Evolutionary conservation across 2,888 invertebrate species (phyloP), one percentile per base, ranked within the genome.

Genomic region (Philopedon plagiatum): DNA sequence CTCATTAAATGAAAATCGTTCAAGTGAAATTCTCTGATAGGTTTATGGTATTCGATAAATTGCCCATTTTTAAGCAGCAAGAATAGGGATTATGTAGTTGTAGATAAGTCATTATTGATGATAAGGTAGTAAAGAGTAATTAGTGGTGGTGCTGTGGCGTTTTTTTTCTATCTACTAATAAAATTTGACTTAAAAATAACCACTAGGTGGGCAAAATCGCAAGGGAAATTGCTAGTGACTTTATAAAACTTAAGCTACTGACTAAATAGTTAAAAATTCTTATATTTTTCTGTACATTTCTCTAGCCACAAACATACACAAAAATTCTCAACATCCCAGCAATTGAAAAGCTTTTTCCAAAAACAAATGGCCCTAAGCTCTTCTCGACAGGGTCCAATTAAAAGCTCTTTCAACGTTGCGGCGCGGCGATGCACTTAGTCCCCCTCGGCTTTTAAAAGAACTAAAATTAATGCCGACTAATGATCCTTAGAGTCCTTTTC

Each of bases 321-420:
- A 54, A 54, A 54, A 54, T 29, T 26, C 9, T 8, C 13, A 54
- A 29, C 15, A 68, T 61, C 54, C 61, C 41, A 41, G 68, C 68
- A 68, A 68, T 68, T 68, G 61, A 68, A 68, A 68, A 54, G 61
- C 61, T 68, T 68, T 68, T 65, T 60, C 29, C 51, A 61, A 68
- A 68, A 68, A 68, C 68, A 68, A 68, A 68, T 68, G 68, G 61
- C 68, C 60, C 37, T 37, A 49, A 41, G 60, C 67, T 68, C 61
- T 58, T 68, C 61, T 60, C 68, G 61, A 68, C 68, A n/a, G 68
- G 51, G 54, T 61, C 68, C 68, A 68, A 68, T 68, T 68, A 68
- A 68, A 46, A 54, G 41, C 61, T 29, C 61, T 68, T 68, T 68
- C 68, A 68, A 39, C 60, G 26, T 51, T 61, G 68, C 61, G 60